phyloP scores from a whole-genome alignment of 1,140 invertebrate species.

The Brachionus sp. region DNA sequence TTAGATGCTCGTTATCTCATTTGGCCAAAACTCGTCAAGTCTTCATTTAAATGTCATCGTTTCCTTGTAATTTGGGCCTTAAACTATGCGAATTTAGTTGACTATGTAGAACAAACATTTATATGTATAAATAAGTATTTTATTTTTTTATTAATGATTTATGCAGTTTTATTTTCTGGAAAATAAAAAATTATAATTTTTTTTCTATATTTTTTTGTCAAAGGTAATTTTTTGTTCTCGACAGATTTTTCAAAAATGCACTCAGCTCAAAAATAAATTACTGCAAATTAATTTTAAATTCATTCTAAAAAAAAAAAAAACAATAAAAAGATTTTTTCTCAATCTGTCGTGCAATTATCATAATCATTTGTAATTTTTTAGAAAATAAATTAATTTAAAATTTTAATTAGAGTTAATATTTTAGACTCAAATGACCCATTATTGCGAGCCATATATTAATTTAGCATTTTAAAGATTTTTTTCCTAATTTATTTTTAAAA shows the following conservation, averaged over 20 bases:
- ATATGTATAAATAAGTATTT: not conserved
- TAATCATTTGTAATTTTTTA: not conserved
- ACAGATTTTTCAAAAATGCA: not conserved
- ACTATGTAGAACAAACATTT: not conserved
- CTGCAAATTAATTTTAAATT: not conserved
- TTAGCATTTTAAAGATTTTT: too few species aligned
- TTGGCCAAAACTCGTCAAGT: not conserved
- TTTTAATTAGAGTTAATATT: too few species aligned
- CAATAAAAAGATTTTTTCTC: too few species aligned
- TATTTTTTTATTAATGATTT: not conserved
- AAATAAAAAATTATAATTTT: not conserved
- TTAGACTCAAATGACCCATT: too few species aligned
- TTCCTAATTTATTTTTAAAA: too few species aligned
- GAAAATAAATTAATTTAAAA: not conserved
- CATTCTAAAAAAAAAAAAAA: not conserved
- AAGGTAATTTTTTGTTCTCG: not conserved
- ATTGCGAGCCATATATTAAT: too few species aligned
- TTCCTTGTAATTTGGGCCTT: not conserved
- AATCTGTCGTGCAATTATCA: not conserved
- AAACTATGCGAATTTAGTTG: not conserved
- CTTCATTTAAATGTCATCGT: not conserved
- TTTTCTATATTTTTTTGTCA: not conserved
- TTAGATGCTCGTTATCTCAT: not conserved
- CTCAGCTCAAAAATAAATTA: not conserved
- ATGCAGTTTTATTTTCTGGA: conserved; percentile 1